These are phyloP conservation scores for Noctuana brunneofusca DNA, from an alignment of 2,888 invertebrate species.

Conservation along the genomic window DNA sequence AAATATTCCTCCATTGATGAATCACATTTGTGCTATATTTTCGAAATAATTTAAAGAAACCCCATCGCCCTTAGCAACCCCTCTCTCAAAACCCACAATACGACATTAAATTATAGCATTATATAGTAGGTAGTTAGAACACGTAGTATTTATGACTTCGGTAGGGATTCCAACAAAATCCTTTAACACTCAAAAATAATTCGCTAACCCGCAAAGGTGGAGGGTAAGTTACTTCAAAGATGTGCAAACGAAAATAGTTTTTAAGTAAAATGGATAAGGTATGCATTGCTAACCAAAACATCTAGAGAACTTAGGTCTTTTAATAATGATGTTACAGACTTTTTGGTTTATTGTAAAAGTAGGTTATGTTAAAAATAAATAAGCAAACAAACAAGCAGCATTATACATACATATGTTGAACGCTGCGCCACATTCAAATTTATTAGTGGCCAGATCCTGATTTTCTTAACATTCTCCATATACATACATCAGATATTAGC, in stretches of 20 bases:
- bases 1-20: too few relatives aligned
- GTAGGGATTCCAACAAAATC: constrained; percentile 52
- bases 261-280: neutral
- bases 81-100: neutral
- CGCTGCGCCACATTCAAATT: too few relatives aligned
- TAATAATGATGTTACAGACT: neutral
- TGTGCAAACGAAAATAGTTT: constrained; percentile 11
- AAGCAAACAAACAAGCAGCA: too few relatives aligned
- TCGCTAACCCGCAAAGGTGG: constrained; percentile 40
- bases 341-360: neutral
- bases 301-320: neutral
- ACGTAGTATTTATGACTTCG: constrained; percentile 56
- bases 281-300: neutral
- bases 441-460: too few relatives aligned
- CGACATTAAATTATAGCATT: constrained; percentile 43
- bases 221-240: constrained; percentile 9
- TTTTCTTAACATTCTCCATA: too few relatives aligned
- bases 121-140: constrained; percentile 37
- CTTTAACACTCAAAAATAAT: constrained; percentile 71
- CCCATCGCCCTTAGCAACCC: neutral
- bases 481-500: too few relatives aligned
- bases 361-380: too few relatives aligned
- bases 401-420: too few relatives aligned
- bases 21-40: too few relatives aligned
- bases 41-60: neutral